These are phyloP conservation scores for Dasypus novemcinctus DNA, from an alignment of 2,113 vertebrate species.

Conservation along the genomic window DNA sequence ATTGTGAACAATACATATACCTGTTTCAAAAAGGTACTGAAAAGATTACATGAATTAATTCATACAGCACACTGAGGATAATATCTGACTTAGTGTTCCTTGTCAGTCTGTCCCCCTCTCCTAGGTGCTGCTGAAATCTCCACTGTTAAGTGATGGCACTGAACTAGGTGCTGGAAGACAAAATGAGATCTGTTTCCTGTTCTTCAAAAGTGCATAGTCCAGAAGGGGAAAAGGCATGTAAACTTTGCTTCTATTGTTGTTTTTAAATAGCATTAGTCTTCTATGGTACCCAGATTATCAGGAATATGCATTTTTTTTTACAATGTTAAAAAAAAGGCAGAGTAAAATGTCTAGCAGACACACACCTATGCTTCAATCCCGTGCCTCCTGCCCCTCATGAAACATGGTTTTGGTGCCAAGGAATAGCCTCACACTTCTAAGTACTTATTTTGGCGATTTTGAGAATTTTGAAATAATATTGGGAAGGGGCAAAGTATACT, in stretches of 20 bases:
- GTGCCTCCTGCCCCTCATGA: background rate
- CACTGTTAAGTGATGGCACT: background rate
- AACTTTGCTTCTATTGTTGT: background rate
- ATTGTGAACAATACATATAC: background rate
- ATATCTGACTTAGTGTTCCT: background rate
- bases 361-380: background rate
- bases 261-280: background rate
- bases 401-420: background rate
- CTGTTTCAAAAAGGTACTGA: background rate
- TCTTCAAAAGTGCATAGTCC: background rate
- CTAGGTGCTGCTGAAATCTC: background rate
- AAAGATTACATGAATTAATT: background rate
- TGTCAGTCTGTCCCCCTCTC: background rate
- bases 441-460: background rate
- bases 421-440: background rate
- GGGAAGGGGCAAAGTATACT: background rate
- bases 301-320: background rate
- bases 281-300: background rate
- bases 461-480: background rate
- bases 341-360: background rate
- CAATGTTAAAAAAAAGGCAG: background rate
- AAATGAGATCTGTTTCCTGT: background rate
- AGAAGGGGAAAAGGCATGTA: background rate
- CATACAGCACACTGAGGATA: background rate
- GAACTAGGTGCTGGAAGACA: background rate